A percentile compares a stretch with the other conserved stretches of the same genome.
Conservation (phyloP, 2,113 vertebrate genomes). For the Geococcyx californianus region DNA sequence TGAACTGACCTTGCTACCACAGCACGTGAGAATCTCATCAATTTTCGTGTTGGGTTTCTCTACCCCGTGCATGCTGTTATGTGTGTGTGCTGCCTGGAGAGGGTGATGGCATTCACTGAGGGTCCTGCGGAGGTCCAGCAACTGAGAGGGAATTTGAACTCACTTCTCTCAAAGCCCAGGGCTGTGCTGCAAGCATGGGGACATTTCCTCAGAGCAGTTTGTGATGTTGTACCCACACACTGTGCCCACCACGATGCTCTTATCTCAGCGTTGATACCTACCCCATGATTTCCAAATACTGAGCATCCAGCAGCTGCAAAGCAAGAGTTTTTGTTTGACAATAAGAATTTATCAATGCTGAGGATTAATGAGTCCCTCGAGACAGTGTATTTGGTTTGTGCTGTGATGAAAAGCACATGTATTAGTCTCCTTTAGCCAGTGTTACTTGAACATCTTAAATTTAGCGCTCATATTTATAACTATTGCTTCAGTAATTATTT, state of each 20-base stretch:
- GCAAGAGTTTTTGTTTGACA: background rate
- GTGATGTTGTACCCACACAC: background rate
- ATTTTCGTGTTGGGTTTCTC: rapidly evolving
- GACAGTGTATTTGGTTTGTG: background rate
- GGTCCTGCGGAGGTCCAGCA: background rate
- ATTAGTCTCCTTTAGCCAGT: background rate
- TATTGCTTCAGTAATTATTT: background rate
- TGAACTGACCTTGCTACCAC: too few relatives aligned
- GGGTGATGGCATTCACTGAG: background rate
- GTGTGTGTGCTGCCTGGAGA: rapidly evolving
- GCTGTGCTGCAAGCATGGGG: background rate
- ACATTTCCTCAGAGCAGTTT: background rate
- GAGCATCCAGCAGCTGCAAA: background rate
- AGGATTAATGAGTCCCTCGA: background rate
- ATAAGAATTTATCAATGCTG: background rate
- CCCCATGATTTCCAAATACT: background rate
- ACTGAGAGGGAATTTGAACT: background rate
- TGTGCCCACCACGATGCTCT: rapidly evolving
- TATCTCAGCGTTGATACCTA: background rate
- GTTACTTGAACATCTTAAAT: background rate
- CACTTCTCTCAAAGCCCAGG: background rate
- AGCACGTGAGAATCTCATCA: background rate
- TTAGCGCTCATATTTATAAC: background rate
- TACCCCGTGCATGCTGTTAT: rapidly evolving
- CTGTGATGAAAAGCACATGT: background rate